Evolutionary conservation across 30 jellyfish, hydroid and myxozoan species (phyloP), one percentile per base, ranked within the genome.

Genomic region (Cassiopea andromeda): DNA sequence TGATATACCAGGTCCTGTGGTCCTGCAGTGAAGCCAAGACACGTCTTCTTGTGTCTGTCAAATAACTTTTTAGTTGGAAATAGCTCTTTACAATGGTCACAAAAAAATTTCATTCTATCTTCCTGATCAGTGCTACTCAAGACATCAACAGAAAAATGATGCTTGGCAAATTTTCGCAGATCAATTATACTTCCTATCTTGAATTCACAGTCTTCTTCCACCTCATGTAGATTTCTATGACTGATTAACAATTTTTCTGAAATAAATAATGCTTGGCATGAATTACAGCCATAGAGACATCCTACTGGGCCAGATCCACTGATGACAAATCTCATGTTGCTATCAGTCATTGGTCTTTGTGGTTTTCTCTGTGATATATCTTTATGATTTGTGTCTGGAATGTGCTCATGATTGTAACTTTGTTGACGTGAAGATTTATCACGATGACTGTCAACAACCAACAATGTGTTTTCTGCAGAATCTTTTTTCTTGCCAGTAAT

Each of bases 241-340:
- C 77, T 75, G 7, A 86, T 14, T 6, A 86, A 77, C 46, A 44
- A 47, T 59, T 76, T 46, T 75, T 76, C 88, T 46, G 89, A 8
- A 6, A 45, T 77, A 77, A 86, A 86, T 77, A 86, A 75, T 0
- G 93, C 88, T n/a, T 75, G 89, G 44, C 93, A 86, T 16, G 43
- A 46, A 15, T 69, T 75, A 44, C 93, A 86, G 59, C 88, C 80
- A 83, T 68, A 83, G 16, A 83, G 80, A 44, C 66, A 69, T 59
- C 84, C 80, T 66, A 83, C 84, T 45, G 91, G 83, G n/a, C 79
- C 89, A 61, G 72, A 80, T 69, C 89, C 79, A 61, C 68, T 80
- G 73, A 80, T 61, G 46, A 61, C 68, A 71, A 75, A 80, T 44
- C 71, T 78, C 50, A 78, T 10, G 12, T 54, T 54, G 12, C 64